Evolutionary conservation across 2,888 invertebrate species (phyloP), one percentile per base, ranked within the genome.

Genomic region (Scaptomyza tumidula): DNA sequence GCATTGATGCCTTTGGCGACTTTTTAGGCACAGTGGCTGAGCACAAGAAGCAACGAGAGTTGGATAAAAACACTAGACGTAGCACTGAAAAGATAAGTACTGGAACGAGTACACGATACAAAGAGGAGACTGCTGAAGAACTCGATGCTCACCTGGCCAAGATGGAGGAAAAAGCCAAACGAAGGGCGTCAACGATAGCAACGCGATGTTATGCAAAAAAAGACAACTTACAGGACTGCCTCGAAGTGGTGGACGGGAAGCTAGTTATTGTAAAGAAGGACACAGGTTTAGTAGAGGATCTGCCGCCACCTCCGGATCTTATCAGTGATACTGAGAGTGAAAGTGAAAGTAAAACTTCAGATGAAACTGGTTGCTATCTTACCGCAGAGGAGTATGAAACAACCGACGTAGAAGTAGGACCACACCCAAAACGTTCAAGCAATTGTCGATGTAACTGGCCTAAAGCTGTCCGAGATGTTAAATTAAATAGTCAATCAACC

Each of bases 161-260:
- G 35, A 66, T 83, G 6, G 69, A 78, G 37, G 75, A 73, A 29
- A 75, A 78, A 13, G 55, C 76, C 3, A 76, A 72, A 7, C 45
- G 64, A 4, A 66, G 77, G 3, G 75, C 88, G 6, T 55, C 80
- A 0, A 67, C 77, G 4, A 50, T 90, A 27, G 79, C 90, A 3
- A 68, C 85, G 1, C 83, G 82, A 3, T 90, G 91, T 6, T 91
- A 82, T 57, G 81, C 77, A 0, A 85, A 91, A 37, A 88, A 83
- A 9, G 90, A 90, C 9, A 77, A 70, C 13, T 90, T 90, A 45
- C 80, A 90, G 16, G 90, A 91, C 54, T 80, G 75, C 0, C 57
- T 91, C 5, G 91, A 92, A 29, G 80, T 91, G 5, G 75, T 91
- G 1, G 80, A 91, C 63, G 85, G 87, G 19, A 82, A 83, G 13